These are phyloP conservation scores for Shargacucullia verbasci DNA, from an alignment of 2,888 invertebrate species.

Conservation along the genomic window DNA sequence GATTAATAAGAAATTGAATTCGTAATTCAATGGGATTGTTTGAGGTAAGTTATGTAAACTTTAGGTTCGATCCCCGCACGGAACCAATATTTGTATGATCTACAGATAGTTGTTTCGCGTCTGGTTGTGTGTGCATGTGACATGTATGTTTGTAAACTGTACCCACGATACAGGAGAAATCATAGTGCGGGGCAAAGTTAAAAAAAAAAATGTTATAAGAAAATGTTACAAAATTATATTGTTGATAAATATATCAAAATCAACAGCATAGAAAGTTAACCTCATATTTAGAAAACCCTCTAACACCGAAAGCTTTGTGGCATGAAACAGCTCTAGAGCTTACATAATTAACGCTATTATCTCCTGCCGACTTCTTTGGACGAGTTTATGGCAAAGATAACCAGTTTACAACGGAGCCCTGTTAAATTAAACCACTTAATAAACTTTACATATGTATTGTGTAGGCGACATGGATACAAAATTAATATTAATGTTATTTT, in stretches of 20 bases:
- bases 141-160: too few relatives aligned
- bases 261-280: slow-evolving; percentile 27
- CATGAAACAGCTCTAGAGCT: slow-evolving; percentile 69
- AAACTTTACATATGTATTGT: slow-evolving; percentile 26
- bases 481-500: slow-evolving; percentile 42
- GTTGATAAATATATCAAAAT: too few relatives aligned
- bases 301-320: slow-evolving; percentile 65
- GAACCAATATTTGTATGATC: too few relatives aligned
- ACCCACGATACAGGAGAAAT: too few relatives aligned
- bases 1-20: not conserved
- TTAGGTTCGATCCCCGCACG: too few relatives aligned
- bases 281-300: slow-evolving; percentile 35
- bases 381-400: slow-evolving; percentile 47
- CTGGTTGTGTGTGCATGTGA: too few relatives aligned
- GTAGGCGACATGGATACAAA: slow-evolving; percentile 36
- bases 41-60: too few relatives aligned
- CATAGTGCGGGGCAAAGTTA: too few relatives aligned
- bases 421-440: slow-evolving; percentile 31
- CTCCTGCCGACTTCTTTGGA: slow-evolving; percentile 60
- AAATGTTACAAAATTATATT: too few relatives aligned
- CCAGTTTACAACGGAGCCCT: slow-evolving; percentile 34
- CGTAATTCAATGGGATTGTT: not conserved
- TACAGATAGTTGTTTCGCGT: too few relatives aligned
- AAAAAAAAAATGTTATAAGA: too few relatives aligned
- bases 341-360: slow-evolving; percentile 81